Percentiles rank a stretch among this genome's conserved stretches.
Conservation (phyloP, 2,888 invertebrate genomes). For the Caenorhabditis parvicauda region DNA sequence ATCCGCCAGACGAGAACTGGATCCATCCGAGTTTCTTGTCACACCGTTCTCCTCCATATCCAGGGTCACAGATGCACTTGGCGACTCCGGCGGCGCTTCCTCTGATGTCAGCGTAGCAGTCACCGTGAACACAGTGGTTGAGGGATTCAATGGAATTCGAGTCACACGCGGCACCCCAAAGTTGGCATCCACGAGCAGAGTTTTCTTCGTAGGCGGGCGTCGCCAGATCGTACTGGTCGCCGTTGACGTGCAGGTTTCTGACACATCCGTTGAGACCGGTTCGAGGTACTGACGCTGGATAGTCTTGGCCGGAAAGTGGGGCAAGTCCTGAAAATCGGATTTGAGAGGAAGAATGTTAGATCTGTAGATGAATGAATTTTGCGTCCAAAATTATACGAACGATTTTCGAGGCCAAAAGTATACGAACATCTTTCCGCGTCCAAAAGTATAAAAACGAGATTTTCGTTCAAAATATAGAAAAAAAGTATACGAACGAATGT, state of each 20-base stretch:
- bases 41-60: slow-evolving; percentile 78
- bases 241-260: slow-evolving; percentile 89
- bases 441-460: not conserved
- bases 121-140: slow-evolving; percentile 54
- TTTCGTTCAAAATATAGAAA: not conserved
- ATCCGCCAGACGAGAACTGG: slow-evolving; percentile 50
- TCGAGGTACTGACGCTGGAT: slow-evolving; percentile 29
- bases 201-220: slow-evolving; percentile 73
- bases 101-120: slow-evolving; percentile 52
- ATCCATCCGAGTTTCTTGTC: slow-evolving; percentile 58
- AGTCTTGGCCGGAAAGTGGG: slow-evolving; percentile 31
- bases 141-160: slow-evolving; percentile 74
- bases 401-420: no score
- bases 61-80: slow-evolving; percentile 88
- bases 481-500: slow-evolving; percentile 66
- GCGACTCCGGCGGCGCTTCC: slow-evolving; percentile 29
- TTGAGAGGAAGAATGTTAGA: no score
- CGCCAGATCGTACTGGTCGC: slow-evolving; percentile 85
- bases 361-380: no score
- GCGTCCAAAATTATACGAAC: no score
- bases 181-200: slow-evolving; percentile 75
- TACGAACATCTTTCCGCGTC: no score
- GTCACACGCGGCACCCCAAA: slow-evolving; percentile 87
- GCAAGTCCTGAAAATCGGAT: slow-evolving; percentile 13
- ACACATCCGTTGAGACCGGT: slow-evolving; percentile 90